These are phyloP conservation scores for Acrocephalus kingi DNA, from an alignment of 2,113 vertebrate genomes.

Conservation along the genomic window DNA sequence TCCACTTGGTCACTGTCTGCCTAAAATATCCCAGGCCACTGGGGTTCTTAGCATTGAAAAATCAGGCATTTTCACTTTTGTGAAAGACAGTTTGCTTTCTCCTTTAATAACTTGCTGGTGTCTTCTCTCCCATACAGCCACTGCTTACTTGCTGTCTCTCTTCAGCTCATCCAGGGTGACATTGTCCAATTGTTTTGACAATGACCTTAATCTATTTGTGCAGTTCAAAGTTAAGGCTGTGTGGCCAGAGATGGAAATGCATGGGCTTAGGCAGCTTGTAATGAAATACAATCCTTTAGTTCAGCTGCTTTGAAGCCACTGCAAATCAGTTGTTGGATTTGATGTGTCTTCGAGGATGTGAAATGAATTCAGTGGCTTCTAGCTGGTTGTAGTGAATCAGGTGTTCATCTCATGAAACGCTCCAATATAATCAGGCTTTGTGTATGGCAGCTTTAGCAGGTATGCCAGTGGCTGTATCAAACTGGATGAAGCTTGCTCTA, in stretches of 20 bases:
- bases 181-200: constrained; percentile 28
- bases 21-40: not conserved
- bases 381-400: not conserved
- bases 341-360: not conserved
- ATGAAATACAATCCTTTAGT: constrained; percentile 13
- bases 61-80: not conserved
- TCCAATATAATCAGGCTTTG: not conserved
- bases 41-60: not conserved
- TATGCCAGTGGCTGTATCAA: not conserved
- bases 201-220: constrained; percentile 46
- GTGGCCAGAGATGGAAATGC: not conserved
- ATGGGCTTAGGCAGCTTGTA: constrained; percentile 14
- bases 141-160: not conserved
- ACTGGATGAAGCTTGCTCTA: not conserved
- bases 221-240: not conserved
- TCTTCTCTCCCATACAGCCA: not conserved
- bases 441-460: not conserved
- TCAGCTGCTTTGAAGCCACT: constrained; percentile 4
- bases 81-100: not conserved
- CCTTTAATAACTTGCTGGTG: not conserved
- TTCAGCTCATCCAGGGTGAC: not conserved
- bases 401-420: not conserved
- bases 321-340: constrained; percentile 28
- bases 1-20: not conserved
- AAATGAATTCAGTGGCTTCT: not conserved